phyloP scores from a whole-genome alignment of 2,113 vertebrate species.

The Struthidea cinerea region DNA sequence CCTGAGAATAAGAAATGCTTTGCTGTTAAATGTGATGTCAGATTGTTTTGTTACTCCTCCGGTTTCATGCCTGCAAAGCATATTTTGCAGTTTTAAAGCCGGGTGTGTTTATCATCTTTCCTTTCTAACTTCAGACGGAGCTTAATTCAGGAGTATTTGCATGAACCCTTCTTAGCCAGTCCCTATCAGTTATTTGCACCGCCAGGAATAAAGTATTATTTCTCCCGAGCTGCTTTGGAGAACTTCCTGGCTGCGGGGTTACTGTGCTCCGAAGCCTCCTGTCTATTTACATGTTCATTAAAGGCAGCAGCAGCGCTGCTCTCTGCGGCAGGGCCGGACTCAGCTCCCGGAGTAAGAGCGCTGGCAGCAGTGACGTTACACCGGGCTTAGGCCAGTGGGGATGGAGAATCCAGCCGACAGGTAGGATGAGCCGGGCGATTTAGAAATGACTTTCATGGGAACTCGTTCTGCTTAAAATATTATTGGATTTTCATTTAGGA shows the following conservation, averaged over 20 bases:
- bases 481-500: conserved; percentile 67
- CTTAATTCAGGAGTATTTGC: conserved; percentile 71
- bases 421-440: conserved; percentile 45
- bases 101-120: conserved; percentile 67
- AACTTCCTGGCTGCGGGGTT: conserved; percentile 36
- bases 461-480: conserved; percentile 66
- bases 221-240: conserved; percentile 62
- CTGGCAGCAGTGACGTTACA: not conserved
- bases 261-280: not conserved
- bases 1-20: conserved; percentile 54
- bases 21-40: conserved; percentile 60
- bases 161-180: conserved; percentile 66
- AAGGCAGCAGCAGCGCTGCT: not conserved
- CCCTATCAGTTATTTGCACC: conserved; percentile 62
- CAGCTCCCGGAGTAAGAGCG: not conserved
- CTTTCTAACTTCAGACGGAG: conserved; percentile 70
- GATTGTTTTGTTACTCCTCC: conserved; percentile 64
- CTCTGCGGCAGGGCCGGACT: not conserved
- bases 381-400: conserved; percentile 19
- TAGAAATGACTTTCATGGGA: conserved; percentile 66
- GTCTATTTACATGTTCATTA: conserved; percentile 63
- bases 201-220: conserved; percentile 61
- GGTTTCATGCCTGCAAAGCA: conserved; percentile 69
- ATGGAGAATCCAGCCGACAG: conserved; percentile 60
- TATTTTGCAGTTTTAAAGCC: conserved; percentile 68